phyloP scores from a whole-genome alignment of 2,888 invertebrate species.

The Epirrita christyi region DNA sequence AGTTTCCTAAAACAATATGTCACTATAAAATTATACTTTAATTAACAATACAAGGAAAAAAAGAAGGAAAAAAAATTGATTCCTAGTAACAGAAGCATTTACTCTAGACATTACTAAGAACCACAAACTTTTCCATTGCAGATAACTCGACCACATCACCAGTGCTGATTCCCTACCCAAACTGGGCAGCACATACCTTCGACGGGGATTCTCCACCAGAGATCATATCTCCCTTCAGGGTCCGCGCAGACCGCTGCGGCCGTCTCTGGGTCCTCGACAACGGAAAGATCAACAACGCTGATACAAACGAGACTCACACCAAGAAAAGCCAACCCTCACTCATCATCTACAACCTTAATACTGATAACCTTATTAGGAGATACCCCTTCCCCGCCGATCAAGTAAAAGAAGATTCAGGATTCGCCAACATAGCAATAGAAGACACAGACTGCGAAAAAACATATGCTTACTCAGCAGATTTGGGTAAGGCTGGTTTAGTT shows the following conservation, averaged over 20 bases:
- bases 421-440: slow-evolving; percentile 91
- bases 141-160: slow-evolving; percentile 88
- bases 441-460: slow-evolving; percentile 89
- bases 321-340: slow-evolving; percentile 85
- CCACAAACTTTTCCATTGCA: slow-evolving; percentile 50
- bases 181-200: slow-evolving; percentile 90
- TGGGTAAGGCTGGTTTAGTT: slow-evolving; percentile 88
- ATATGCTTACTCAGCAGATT: slow-evolving; percentile 89
- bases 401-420: slow-evolving; percentile 87
- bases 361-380: slow-evolving; percentile 88
- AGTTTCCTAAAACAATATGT: too few relatives aligned
- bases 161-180: slow-evolving; percentile 90
- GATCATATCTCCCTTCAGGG: slow-evolving; percentile 89
- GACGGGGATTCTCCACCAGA: slow-evolving; percentile 83
- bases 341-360: slow-evolving; percentile 89
- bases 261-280: slow-evolving; percentile 92
- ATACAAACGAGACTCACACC: slow-evolving; percentile 60
- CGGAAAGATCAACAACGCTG: slow-evolving; percentile 87
- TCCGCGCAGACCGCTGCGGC: slow-evolving; percentile 90
- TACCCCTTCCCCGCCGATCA: slow-evolving; percentile 87
- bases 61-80: too few relatives aligned
- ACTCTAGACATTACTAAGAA: background rate
- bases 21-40: too few relatives aligned
- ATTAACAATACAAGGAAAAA: too few relatives aligned
- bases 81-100: too few relatives aligned